Evolutionary conservation across 2,797 vertebrate genomes (phyloP).

Genomic region (Hybognathus amarus): DNA sequence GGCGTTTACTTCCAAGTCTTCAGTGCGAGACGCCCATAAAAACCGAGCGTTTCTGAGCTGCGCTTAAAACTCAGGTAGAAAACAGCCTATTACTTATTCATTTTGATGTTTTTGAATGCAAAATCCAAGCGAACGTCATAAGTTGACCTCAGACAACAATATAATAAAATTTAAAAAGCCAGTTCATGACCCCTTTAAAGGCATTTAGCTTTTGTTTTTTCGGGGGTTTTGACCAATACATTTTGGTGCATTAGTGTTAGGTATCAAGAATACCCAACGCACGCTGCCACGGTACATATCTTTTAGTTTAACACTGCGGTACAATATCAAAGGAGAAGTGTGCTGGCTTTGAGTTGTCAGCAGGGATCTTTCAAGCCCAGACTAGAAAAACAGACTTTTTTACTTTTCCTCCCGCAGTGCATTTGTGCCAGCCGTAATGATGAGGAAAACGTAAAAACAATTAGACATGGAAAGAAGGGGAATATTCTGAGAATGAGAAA

Average conservation of each 20-base stretch:
- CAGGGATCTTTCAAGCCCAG: constrained; percentile 62
- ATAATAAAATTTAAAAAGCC: too few species aligned
- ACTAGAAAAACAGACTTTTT: constrained; percentile 49
- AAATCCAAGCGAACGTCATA: too few species aligned
- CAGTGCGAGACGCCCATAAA: too few species aligned
- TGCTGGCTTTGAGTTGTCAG: constrained; percentile 66
- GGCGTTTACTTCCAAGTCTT: too few species aligned
- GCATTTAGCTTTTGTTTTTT: background rate
- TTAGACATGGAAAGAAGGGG: constrained; percentile 49
- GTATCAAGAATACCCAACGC: constrained; percentile 65
- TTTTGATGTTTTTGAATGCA: too few species aligned
- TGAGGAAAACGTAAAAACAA: constrained; percentile 62
- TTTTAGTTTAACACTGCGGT: constrained; percentile 62
- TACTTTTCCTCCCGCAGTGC: constrained; percentile 57
- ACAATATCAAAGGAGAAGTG: constrained; percentile 64
- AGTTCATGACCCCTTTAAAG: too few species aligned
- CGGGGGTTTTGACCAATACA: background rate
- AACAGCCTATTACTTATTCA: too few species aligned
- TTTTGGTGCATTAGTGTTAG: background rate
- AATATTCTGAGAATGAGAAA: constrained; percentile 48
- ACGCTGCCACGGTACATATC: constrained; percentile 60
- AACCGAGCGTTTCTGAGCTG: too few species aligned
- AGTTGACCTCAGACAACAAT: too few species aligned
- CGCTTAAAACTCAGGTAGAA: too few species aligned
- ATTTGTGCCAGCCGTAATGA: constrained; percentile 52